A percentile compares a stretch with the other conserved stretches of the same genome.
phyloP scores from a whole-genome alignment of 2,888 invertebrate species.

The Hydriomena furcata region DNA sequence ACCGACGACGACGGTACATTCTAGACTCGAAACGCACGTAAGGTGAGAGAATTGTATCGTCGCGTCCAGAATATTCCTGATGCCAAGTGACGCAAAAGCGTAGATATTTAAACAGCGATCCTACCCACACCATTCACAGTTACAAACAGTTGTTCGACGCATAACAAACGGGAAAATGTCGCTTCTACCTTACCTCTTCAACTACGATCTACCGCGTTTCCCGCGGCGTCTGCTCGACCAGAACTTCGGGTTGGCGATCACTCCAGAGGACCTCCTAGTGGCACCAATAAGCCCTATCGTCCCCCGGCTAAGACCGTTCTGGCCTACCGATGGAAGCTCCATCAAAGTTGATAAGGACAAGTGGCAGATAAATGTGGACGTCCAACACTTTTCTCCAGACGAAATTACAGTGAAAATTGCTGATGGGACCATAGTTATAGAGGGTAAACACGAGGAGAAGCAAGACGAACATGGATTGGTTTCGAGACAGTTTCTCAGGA shows the following conservation, averaged over 20 bases:
- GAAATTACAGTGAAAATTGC: slow-evolving; percentile 90
- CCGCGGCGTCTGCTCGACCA: slow-evolving; percentile 70
- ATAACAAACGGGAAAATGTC: slow-evolving; percentile 51
- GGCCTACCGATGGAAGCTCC: slow-evolving; percentile 70
- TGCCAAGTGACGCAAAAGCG: slow-evolving; percentile 17
- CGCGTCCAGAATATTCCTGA: slow-evolving; percentile 22
- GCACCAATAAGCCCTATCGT: slow-evolving; percentile 52
- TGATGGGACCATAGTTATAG: slow-evolving; percentile 87
- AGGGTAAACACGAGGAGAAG: slow-evolving; percentile 91
- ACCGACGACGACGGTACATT: neutral
- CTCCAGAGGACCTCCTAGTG: slow-evolving; percentile 66
- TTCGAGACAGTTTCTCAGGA: slow-evolving; percentile 87
- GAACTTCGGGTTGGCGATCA: slow-evolving; percentile 68
- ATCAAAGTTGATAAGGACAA: slow-evolving; percentile 80
- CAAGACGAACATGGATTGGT: slow-evolving; percentile 89
- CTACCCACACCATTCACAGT: neutral
- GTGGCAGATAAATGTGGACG: slow-evolving; percentile 88
- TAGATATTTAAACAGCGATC: slow-evolving; percentile 14
- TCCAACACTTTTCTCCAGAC: slow-evolving; percentile 89
- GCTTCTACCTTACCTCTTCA: slow-evolving; percentile 61
- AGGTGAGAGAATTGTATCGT: slow-evolving; percentile 3
- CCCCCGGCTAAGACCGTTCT: slow-evolving; percentile 60
- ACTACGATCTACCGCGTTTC: slow-evolving; percentile 63
- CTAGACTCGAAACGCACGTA: neutral
- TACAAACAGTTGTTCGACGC: neutral